A percentile compares a stretch with the other conserved stretches of the same genome.
Evolutionary conservation across 2,888 invertebrate species (phyloP).

Genomic region (Luperina testacea): DNA sequence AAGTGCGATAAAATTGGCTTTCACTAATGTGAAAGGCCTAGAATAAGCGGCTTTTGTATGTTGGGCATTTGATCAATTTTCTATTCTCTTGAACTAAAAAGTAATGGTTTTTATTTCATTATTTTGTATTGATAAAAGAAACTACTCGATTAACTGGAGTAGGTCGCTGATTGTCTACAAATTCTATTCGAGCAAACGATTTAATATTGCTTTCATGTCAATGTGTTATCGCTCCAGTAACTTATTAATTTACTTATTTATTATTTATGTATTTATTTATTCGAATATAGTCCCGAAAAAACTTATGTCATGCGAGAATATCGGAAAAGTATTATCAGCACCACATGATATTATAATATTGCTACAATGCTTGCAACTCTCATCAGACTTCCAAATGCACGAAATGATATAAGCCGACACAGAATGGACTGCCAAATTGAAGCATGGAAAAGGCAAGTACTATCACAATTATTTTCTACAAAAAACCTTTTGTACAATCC

Average conservation of each 20-base stretch:
- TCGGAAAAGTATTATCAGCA: slow-evolving; percentile 21
- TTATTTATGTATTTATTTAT: too few relatives aligned
- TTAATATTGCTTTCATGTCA: slow-evolving; percentile 36
- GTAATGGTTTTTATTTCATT: neutral
- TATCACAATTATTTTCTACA: slow-evolving; percentile 21
- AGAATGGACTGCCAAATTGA: slow-evolving; percentile 35
- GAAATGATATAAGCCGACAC: slow-evolving; percentile 24
- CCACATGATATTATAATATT: slow-evolving; percentile 18
- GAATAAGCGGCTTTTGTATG: slow-evolving; percentile 38
- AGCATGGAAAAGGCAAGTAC: slow-evolving; percentile 13
- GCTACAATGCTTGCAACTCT: slow-evolving; percentile 4
- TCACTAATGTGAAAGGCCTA: slow-evolving; percentile 43
- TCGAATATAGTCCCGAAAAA: slow-evolving; percentile 32
- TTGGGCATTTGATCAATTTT: slow-evolving; percentile 20
- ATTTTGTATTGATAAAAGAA: slow-evolving; percentile 1
- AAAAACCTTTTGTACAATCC: slow-evolving; percentile 44
- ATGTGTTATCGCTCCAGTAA: slow-evolving; percentile 20
- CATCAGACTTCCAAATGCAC: slow-evolving; percentile 37
- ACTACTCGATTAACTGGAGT: neutral
- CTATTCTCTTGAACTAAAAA: slow-evolving; percentile 13
- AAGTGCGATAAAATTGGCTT: slow-evolving; percentile 53
- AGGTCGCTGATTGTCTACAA: slow-evolving; percentile 7
- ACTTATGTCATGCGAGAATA: slow-evolving; percentile 6
- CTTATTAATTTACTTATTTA: neutral
- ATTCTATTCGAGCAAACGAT: slow-evolving; percentile 27